Base-by-base conservation (phyloP, 2,113 vertebrate species). In the Beaufortia kweichowensis region DNA sequence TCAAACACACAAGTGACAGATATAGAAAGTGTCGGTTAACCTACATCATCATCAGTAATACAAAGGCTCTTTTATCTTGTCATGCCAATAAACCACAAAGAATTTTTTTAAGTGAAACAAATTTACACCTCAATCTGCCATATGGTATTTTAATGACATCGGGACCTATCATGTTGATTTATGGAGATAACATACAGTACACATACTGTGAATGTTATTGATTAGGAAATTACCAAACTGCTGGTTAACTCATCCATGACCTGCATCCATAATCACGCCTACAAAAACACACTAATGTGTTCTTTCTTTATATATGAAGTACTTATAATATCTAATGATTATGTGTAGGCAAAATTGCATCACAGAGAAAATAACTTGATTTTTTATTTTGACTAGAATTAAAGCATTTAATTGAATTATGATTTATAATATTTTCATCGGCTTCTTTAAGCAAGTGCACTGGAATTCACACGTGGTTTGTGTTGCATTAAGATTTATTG, bases 41-140 rank as follows among this genome's bases (percentile, higher is more conserved):
- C 46, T 70, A 70, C 28, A n/a, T 15, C 1, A n/a, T 9, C 26
- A 31, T 66, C 46, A 28, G 24, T 24, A 68, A 68, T 68, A 48
- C 65, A 68, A 50, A 68, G 65, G n/a, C 64, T 46, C 11, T 46
- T 7, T 28, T 48, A 28, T 67, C 65, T 28, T 50, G n/a, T 67
- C 65, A 23, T 33, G 29, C 14, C n/a, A 55, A 35, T 55, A 70
- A 69, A 35, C 39, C 15, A 10, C 19, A 48, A 4, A 17, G 12
- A 0, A 53, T n/a, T 53, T 53, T 8, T 14, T 15, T 6, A 53
- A 9, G 10, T 39, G 10, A 39, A 39, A 39, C 2, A 39, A 39
- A 39, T 39, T 9, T 39, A 9, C 10, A 39, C 3, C 35, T 9
- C 1, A 2, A 41, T 48, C 43, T 55, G 48, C 35, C 23, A 55